Evolutionary conservation across 1,140 invertebrate genomes (phyloP), one percentile per base, ranked within the genome.

Genomic region (Caerostris extrusa): DNA sequence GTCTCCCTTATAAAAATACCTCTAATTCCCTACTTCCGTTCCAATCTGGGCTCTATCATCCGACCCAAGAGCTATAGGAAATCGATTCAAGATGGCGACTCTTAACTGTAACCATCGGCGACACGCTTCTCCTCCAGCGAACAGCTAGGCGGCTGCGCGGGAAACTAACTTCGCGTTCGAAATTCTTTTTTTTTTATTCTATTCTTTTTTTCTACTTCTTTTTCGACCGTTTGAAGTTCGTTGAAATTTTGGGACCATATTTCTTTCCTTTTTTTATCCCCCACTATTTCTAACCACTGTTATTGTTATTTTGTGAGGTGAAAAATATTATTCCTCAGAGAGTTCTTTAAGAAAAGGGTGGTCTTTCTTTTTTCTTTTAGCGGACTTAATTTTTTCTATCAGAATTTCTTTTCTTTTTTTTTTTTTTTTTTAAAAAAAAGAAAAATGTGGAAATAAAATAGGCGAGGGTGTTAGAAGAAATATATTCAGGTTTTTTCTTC

Each of bases 61-160:
- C 87, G 60, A 69, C 61, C 61, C 87, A n/a, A 90, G 60, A 69
- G 87, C 87, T 90, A 90, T 56, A 90, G 87, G 87, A 90, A 90
- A 90, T 90, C 87, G 87, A 90, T 90, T 69, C 87, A 90, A 90
- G 87, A 90, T 90, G 87, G 87, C 87, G 69, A 64, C 87, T 90
- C 87, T 90, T 90, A 90, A 90, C 87, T 90, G 87, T 90, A 90
- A 90, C 87, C 87, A 17, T 69, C 57, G 61, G 87, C 61, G 87
- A 77, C 87, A 71, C 87, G 61, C 87, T 83, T 83, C 19, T 34
- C 71, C 71, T 77, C 71, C 19, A 77, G 19, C 57, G 85, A 19
- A 19, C 85, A 87, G 85, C 50, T 58, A 87, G 85, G 56, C 58
- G 85, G 60, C 19, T 87, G 56, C 85, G 85, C 17, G 85, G 85